These are phyloP conservation scores for Drosophila tanythrix DNA, from an alignment of 2,888 invertebrate genomes.

Conservation along the genomic window DNA sequence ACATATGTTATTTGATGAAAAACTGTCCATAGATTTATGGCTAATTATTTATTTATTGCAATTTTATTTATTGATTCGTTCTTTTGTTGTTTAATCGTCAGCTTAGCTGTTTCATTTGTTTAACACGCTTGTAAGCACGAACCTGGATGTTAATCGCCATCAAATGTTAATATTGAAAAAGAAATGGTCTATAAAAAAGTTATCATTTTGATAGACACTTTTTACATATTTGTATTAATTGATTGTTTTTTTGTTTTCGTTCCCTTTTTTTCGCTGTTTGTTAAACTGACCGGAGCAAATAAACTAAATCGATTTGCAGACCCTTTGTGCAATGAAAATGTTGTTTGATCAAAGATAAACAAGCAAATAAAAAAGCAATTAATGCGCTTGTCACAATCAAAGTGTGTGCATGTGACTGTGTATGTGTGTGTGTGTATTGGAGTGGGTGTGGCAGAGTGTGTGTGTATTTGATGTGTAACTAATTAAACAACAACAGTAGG, in stretches of 20 bases:
- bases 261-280: background rate
- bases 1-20: background rate
- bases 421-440: conserved; percentile 9
- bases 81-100: background rate
- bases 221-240: conserved; percentile 41
- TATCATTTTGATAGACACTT: conserved; percentile 12
- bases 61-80: background rate
- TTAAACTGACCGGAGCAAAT: conserved; percentile 20
- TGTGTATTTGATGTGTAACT: conserved; percentile 49
- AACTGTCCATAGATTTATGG: background rate
- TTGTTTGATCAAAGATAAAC: conserved; percentile 59
- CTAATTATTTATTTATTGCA: background rate
- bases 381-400: conserved; percentile 67
- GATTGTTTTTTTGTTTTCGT: conserved; percentile 4
- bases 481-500: conserved; percentile 64
- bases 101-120: background rate
- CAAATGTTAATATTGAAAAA: background rate
- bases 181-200: background rate
- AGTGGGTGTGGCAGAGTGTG: conserved; percentile 1
- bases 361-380: conserved; percentile 68
- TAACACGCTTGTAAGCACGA: background rate
- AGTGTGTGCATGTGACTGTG: conserved; percentile 13
- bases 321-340: conserved; percentile 37
- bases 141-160: background rate
- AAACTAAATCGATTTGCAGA: conserved; percentile 46